A percentile compares a stretch with the other conserved stretches of the same genome.
phyloP scores from a whole-genome alignment of 2,888 invertebrate species.

The Slavum lentiscoides region DNA sequence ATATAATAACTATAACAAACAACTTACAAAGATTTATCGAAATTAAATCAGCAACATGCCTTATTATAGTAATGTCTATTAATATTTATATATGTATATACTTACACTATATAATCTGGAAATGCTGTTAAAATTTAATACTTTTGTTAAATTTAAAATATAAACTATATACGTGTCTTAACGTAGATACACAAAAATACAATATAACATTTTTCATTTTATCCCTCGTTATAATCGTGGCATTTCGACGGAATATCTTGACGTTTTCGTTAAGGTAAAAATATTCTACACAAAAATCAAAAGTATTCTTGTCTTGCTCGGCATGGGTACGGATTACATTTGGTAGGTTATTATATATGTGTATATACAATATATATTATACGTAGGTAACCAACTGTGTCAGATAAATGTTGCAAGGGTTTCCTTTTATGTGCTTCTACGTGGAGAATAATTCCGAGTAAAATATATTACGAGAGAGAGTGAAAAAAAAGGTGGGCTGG shows the following conservation, averaged over 20 bases:
- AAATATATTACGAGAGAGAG: background rate
- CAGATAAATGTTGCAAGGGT: constrained; percentile 25
- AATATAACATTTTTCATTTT: background rate
- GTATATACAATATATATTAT: background rate
- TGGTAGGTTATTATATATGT: background rate
- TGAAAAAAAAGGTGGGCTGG: background rate
- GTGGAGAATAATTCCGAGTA: background rate
- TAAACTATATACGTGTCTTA: too few relatives aligned
- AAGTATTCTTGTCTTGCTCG: background rate
- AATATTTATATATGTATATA: too few relatives aligned
- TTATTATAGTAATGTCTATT: too few relatives aligned
- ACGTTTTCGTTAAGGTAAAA: background rate
- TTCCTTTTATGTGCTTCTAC: background rate
- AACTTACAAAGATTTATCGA: too few relatives aligned
- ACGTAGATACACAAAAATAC: background rate
- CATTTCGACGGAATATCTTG: background rate
- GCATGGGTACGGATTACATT: constrained; percentile 1
- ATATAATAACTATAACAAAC: too few relatives aligned
- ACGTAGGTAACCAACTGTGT: background rate
- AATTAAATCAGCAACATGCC: too few relatives aligned
- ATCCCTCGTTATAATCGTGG: background rate
- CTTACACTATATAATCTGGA: too few relatives aligned
- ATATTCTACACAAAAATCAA: background rate
- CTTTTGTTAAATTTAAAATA: too few relatives aligned
- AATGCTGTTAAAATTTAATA: too few relatives aligned